These are phyloP conservation scores for Amphiprion percula DNA, from an alignment of 2,113 vertebrate genomes.

Conservation along the genomic window DNA sequence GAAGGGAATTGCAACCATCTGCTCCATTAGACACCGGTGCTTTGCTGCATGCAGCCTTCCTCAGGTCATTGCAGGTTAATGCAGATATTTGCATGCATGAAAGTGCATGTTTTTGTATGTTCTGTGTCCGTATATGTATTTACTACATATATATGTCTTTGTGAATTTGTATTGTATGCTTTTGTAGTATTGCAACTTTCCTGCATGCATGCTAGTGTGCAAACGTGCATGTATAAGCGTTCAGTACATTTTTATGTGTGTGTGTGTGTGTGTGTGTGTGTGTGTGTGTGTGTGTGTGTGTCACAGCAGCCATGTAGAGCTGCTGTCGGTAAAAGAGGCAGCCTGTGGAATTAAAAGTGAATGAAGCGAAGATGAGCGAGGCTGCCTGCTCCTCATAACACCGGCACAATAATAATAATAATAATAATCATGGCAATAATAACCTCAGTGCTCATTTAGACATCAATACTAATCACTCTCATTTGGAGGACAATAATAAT, in stretches of 20 bases:
- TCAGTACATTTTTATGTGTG: constrained; percentile 25
- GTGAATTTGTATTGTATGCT: background rate
- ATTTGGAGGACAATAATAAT: constrained; percentile 85
- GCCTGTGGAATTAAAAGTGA: constrained; percentile 83
- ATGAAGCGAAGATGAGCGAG: constrained; percentile 70
- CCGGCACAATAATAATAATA: constrained; percentile 73
- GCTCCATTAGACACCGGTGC: constrained; percentile 49
- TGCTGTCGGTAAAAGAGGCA: constrained; percentile 64
- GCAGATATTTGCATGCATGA: background rate
- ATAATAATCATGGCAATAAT: constrained; percentile 79
- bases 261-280: background rate
- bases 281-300: constrained; percentile 6
- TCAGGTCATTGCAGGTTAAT: constrained; percentile 37
- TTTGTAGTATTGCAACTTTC: background rate
- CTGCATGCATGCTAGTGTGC: constrained; percentile 1
- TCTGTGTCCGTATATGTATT: background rate
- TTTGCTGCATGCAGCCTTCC: constrained; percentile 3
- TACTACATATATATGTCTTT: background rate
- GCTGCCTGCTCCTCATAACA: constrained; percentile 61
- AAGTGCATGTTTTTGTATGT: background rate
- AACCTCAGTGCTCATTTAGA: constrained; percentile 81
- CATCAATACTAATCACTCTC: constrained; percentile 86
- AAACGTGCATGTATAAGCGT: background rate
- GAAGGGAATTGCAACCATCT: constrained; percentile 57
- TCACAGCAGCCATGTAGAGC: constrained; percentile 24